These are phyloP conservation scores for Lochmaea capreae DNA, from an alignment of 2,888 invertebrate genomes.

Conservation along the genomic window DNA sequence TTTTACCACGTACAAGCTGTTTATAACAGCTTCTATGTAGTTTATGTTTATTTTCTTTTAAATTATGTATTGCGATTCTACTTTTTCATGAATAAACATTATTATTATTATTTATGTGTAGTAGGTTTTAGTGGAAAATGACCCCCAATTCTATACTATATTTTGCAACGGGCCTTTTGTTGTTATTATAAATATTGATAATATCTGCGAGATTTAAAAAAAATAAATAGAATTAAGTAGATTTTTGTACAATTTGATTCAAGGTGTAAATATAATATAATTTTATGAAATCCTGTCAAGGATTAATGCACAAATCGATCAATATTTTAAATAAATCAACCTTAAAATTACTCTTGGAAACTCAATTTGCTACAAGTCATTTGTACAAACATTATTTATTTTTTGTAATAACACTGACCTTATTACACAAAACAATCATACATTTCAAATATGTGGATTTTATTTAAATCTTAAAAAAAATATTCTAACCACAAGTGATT, in stretches of 20 bases:
- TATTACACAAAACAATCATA: slow-evolving; percentile 19
- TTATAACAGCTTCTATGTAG: too few species aligned
- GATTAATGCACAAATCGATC: slow-evolving; percentile 38
- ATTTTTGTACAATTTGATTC: background rate
- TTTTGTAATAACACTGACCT: slow-evolving; percentile 23
- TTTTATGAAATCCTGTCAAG: slow-evolving; percentile 28
- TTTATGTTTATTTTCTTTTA: too few species aligned
- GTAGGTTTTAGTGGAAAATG: too few species aligned
- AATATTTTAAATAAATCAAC: slow-evolving; percentile 31
- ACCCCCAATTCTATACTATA: too few species aligned
- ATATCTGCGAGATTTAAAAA: background rate
- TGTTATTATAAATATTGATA: too few species aligned
- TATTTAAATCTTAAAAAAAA: slow-evolving; percentile 24
- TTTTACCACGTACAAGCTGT: too few species aligned
- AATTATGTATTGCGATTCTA: too few species aligned
- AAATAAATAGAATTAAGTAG: background rate
- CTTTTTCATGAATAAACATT: too few species aligned
- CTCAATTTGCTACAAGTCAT: slow-evolving; percentile 7
- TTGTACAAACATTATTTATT: slow-evolving; percentile 6
- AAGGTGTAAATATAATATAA: background rate
- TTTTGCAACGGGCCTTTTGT: too few species aligned
- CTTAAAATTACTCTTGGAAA: slow-evolving; percentile 25
- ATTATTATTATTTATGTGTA: too few species aligned
- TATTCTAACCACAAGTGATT: slow-evolving; percentile 29
- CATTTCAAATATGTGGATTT: slow-evolving; percentile 37